A percentile compares a stretch with the other conserved stretches of the same genome.
These are phyloP conservation scores for Telenomus remus DNA, from an alignment of 1,140 invertebrate species.

Conservation along the genomic window DNA sequence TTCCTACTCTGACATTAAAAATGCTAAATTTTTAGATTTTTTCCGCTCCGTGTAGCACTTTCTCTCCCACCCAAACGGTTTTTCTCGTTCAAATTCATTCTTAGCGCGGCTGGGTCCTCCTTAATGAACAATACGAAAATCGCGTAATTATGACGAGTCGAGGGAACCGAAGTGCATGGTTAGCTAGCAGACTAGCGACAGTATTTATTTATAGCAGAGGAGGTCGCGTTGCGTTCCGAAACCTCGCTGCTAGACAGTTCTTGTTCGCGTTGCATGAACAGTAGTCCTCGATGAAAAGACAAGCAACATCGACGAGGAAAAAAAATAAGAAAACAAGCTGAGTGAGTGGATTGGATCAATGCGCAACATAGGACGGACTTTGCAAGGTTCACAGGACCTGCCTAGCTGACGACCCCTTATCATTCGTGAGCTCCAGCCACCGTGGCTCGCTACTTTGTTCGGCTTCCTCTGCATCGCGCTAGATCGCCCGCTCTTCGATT, in stretches of 20 bases:
- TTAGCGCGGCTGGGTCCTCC: slow-evolving; percentile 1
- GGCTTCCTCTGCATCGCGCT: slow-evolving; percentile 16
- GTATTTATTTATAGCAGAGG: slow-evolving; percentile 74
- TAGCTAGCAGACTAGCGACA: slow-evolving; percentile 66
- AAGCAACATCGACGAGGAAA: too few relatives aligned
- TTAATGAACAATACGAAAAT: slow-evolving; percentile 46
- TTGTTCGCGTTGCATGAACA: slow-evolving; percentile 48
- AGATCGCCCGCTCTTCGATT: slow-evolving; percentile 11
- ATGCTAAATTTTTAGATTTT: too few relatives aligned
- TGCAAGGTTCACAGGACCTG: slow-evolving; percentile 52
- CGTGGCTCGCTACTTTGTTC: slow-evolving; percentile 2
- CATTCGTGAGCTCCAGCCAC: slow-evolving; percentile 30
- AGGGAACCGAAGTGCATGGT: slow-evolving; percentile 52
- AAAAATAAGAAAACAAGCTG: too few relatives aligned
- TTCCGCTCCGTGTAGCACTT: not conserved
- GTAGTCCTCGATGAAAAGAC: slow-evolving; percentile 6
- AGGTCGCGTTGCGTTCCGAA: slow-evolving; percentile 71
- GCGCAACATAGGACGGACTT: slow-evolving; percentile 59
- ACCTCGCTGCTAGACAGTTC: slow-evolving; percentile 59
- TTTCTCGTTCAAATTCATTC: not conserved
- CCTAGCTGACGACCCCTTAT: slow-evolving; percentile 66
- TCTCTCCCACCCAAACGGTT: not conserved
- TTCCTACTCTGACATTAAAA: too few relatives aligned
- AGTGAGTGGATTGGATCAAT: slow-evolving; percentile 54
- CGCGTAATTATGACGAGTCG: slow-evolving; percentile 64